Evolutionary conservation across 2,797 vertebrate genomes (phyloP).

Genomic region (Sparidentex hasta): DNA sequence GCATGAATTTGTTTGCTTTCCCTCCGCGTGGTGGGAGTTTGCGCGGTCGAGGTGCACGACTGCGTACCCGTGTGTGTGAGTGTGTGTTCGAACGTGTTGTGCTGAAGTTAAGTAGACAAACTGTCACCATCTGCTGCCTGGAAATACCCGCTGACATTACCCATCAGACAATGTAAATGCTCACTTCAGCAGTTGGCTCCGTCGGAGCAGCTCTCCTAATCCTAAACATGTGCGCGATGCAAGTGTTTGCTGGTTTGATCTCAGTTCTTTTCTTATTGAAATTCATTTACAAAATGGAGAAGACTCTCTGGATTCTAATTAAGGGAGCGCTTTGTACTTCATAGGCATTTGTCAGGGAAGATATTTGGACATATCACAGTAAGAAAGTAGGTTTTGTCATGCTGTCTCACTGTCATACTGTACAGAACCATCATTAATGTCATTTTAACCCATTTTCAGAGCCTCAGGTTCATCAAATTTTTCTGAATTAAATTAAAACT

Average conservation of each 20-base stretch:
- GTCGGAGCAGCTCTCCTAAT: constrained; percentile 42
- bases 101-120: constrained; percentile 58
- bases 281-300: background rate
- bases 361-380: background rate
- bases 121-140: constrained; percentile 70
- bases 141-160: constrained; percentile 68
- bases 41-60: background rate
- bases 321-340: background rate
- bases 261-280: constrained; percentile 11
- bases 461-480: no score
- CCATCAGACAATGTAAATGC: constrained; percentile 57
- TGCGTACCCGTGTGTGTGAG: background rate
- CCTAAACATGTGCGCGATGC: constrained; percentile 30
- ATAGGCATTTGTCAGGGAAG: background rate
- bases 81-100: constrained; percentile 16
- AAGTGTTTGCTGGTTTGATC: constrained; percentile 34
- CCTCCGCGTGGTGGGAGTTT: background rate
- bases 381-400: background rate
- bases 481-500: background rate
- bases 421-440: background rate
- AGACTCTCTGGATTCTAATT: background rate
- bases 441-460: no score
- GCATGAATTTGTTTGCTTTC: constrained; percentile 24
- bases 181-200: constrained; percentile 52
- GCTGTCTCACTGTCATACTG: background rate